Evolutionary conservation across 2,113 vertebrate species (phyloP), one percentile per base, ranked within the genome.

Genomic region (Eurypyga helias): DNA sequence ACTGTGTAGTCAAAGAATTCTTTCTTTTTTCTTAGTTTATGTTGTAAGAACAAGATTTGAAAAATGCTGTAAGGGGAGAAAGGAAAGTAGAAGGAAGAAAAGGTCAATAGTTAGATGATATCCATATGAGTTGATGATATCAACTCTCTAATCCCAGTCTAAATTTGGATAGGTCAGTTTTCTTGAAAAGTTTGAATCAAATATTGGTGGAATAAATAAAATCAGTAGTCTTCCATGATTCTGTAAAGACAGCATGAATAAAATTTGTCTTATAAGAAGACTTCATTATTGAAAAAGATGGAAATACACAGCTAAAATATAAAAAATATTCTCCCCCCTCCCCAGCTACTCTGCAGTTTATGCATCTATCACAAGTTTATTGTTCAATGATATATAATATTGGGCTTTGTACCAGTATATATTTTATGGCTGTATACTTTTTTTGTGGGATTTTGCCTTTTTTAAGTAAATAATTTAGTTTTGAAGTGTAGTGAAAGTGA

Each of bases 31-130:
- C 13, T 79, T 67, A 14, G 12, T 72, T 60, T 64, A 54, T 17
- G 11, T 23, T 41, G 13, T 11, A 52, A 66, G 11, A 29, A n/a
- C 41, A 52, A 41, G 5, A 25, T 3, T 24, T 26, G 20, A 11
- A 38, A 77, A 75, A 66, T 58, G 0, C 29, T 0, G 0, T 29
- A 61, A n/a, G 5, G 1, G 2, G 17, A 3, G 9, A 26, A 83
- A 55, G 8, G 7, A 67, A 73, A 69, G 7, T 15, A 52, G 41
- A 73, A 69, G 2, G 2, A 48, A 26, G 13, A 71, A 89, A 17
- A 45, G 3, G 7, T 57, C 8, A 65, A 57, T 48, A 60, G 6
- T 34, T 61, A 45, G 9, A n/a, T 26, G 21, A 36, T 26, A 70
- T 45, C 9, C 4, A 48, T 49, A 16, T 62, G 43, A 78, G 26